Evolutionary conservation across 2,888 invertebrate species (phyloP).

Genomic region (Drosophila ustulata): DNA sequence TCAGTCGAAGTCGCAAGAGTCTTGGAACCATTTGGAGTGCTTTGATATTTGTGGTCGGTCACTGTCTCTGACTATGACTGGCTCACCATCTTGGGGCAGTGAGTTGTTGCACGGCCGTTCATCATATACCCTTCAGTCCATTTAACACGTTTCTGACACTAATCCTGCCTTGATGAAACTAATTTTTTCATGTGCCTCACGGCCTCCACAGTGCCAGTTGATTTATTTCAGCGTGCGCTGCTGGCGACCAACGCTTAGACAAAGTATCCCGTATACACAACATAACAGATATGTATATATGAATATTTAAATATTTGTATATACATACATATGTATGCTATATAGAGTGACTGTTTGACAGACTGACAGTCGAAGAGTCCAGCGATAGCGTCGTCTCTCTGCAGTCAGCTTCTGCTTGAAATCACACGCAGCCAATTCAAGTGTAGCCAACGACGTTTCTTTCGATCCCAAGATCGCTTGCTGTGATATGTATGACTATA

Average conservation of each 20-base stretch:
- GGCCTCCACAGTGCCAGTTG: slow-evolving; percentile 77
- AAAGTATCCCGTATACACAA: slow-evolving; percentile 59
- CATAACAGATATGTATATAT: slow-evolving; percentile 22
- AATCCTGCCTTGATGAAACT: slow-evolving; percentile 85
- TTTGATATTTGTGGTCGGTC: slow-evolving; percentile 38
- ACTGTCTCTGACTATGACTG: slow-evolving; percentile 13
- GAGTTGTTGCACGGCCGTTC: slow-evolving; percentile 76
- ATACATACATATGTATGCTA: background rate
- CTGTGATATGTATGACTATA: slow-evolving; percentile 79
- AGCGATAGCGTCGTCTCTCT: slow-evolving; percentile 7
- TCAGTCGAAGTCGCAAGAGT: slow-evolving; percentile 1
- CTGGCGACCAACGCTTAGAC: slow-evolving; percentile 78
- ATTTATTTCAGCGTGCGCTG: slow-evolving; percentile 83
- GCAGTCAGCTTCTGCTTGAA: slow-evolving; percentile 73
- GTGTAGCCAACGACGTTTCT: slow-evolving; percentile 42
- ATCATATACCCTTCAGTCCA: slow-evolving; percentile 85
- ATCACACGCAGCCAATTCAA: slow-evolving; percentile 66
- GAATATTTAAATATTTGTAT: slow-evolving; percentile 32
- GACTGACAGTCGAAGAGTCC: slow-evolving; percentile 38
- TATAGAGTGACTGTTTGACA: slow-evolving; percentile 36
- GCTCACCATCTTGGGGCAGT: slow-evolving; percentile 34
- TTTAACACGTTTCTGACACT: slow-evolving; percentile 86
- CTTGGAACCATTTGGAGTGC: slow-evolving; percentile 40
- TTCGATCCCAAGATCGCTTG: slow-evolving; percentile 64
- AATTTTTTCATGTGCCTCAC: slow-evolving; percentile 82